Percentiles rank a stretch among this genome's conserved stretches.
Conservation (phyloP, 2,113 vertebrate species). For the Cyanoderma ruficeps region DNA sequence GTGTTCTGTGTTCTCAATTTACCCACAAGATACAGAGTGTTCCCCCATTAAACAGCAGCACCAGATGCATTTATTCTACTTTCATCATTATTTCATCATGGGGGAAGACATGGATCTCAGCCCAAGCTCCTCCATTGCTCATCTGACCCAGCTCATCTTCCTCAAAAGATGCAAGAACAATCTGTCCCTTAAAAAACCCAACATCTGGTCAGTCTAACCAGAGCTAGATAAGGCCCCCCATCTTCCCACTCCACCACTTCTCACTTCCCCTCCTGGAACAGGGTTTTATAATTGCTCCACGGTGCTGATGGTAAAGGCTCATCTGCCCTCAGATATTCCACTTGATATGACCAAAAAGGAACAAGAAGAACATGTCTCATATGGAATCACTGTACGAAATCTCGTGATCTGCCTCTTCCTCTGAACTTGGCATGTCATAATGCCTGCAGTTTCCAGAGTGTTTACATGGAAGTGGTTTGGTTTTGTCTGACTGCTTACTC, state of each 20-base stretch:
- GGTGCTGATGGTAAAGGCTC: not conserved
- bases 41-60: not conserved
- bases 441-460: not conserved
- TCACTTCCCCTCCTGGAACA: not conserved
- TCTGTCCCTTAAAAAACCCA: not conserved
- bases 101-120: not conserved
- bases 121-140: not conserved
- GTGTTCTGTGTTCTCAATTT: not conserved
- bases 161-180: not conserved
- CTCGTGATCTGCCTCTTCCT: not conserved
- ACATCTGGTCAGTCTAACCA: not conserved
- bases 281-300: not conserved
- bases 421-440: fast-evolving
- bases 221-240: not conserved
- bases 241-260: not conserved
- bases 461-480: conserved; percentile 31
- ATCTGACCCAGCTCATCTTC: not conserved
- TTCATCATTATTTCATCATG: not conserved
- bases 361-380: not conserved
- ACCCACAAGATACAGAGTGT: not conserved
- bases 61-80: not conserved
- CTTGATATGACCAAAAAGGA: not conserved
- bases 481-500: not conserved
- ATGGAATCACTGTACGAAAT: not conserved
- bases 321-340: not conserved